Percentiles rank a stretch among this genome's conserved stretches.
These are phyloP conservation scores for Microctonus aethiopoides DNA, from an alignment of 2,888 invertebrate genomes.

Conservation along the genomic window DNA sequence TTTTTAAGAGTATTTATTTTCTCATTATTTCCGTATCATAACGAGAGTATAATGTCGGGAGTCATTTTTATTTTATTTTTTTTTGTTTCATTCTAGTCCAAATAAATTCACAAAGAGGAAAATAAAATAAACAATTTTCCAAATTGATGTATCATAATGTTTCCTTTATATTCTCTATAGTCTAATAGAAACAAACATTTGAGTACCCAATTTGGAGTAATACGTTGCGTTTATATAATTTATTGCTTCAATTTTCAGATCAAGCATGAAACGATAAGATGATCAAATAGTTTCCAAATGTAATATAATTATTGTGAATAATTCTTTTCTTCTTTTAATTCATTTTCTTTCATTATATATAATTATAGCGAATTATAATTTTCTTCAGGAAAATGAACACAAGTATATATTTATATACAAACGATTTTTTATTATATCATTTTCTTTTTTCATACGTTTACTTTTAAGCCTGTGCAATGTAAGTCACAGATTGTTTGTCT, in stretches of 20 bases:
- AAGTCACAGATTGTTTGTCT: slow-evolving; percentile 45
- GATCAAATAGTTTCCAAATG: neutral
- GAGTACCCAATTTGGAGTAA: neutral
- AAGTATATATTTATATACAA: neutral
- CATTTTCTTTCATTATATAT: neutral
- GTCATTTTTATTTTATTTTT: neutral
- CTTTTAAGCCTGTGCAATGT: slow-evolving; percentile 41
- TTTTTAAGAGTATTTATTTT: neutral
- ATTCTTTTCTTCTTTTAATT: neutral
- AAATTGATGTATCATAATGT: slow-evolving; percentile 12
- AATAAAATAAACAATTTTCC: slow-evolving; percentile 15
- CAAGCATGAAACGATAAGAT: no score
- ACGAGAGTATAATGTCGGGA: neutral
- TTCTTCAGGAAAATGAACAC: slow-evolving; percentile 19
- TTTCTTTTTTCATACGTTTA: neutral
- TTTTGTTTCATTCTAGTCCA: neutral
- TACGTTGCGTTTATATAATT: neutral
- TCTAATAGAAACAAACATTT: slow-evolving; percentile 11
- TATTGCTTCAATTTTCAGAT: neutral
- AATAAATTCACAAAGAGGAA: slow-evolving; percentile 11
- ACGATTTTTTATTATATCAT: neutral
- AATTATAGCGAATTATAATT: slow-evolving; percentile 22
- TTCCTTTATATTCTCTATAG: slow-evolving; percentile 14
- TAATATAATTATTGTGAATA: neutral
- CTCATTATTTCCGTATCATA: neutral